Evolutionary conservation across 2,113 vertebrate species (phyloP).

Genomic region (Rutilus rutilus): DNA sequence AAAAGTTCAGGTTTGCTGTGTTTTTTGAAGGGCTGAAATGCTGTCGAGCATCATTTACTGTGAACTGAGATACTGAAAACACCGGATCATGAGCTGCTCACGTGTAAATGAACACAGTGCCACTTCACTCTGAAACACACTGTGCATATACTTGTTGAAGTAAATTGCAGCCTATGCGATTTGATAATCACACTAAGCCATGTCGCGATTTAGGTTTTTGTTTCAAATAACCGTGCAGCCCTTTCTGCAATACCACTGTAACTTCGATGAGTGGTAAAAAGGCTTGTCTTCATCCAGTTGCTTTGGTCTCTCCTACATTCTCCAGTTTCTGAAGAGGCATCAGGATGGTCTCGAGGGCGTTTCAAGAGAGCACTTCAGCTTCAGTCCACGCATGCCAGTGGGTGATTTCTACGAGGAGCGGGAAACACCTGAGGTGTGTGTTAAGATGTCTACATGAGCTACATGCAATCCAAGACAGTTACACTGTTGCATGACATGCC

Average conservation of each 20-base stretch:
- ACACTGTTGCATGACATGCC: not conserved
- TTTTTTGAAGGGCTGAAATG: too few species aligned
- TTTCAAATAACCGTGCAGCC: too few species aligned
- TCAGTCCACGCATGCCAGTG: conserved; percentile 96
- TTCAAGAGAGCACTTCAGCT: conserved; percentile 94
- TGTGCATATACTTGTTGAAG: too few species aligned
- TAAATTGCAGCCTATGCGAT: too few species aligned
- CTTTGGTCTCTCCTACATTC: not conserved
- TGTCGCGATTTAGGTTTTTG: too few species aligned
- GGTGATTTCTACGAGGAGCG: conserved; percentile 96
- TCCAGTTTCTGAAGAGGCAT: conserved; percentile 89
- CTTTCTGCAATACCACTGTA: not conserved
- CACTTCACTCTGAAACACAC: too few species aligned
- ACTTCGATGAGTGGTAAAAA: not conserved
- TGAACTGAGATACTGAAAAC: too few species aligned
- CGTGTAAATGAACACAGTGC: too few species aligned
- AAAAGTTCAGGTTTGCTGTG: too few species aligned
- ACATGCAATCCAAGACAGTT: not conserved
- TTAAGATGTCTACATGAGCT: not conserved
- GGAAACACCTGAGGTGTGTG: conserved; percentile 85
- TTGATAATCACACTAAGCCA: too few species aligned
- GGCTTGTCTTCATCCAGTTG: not conserved
- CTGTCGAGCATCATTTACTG: too few species aligned
- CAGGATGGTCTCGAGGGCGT: conserved; percentile 78
- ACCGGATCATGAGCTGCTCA: too few species aligned